Percentiles rank a stretch among this genome's conserved stretches.
Conservation (phyloP, 2,797 vertebrate genomes). For the Chaetodon trifasciatus region DNA sequence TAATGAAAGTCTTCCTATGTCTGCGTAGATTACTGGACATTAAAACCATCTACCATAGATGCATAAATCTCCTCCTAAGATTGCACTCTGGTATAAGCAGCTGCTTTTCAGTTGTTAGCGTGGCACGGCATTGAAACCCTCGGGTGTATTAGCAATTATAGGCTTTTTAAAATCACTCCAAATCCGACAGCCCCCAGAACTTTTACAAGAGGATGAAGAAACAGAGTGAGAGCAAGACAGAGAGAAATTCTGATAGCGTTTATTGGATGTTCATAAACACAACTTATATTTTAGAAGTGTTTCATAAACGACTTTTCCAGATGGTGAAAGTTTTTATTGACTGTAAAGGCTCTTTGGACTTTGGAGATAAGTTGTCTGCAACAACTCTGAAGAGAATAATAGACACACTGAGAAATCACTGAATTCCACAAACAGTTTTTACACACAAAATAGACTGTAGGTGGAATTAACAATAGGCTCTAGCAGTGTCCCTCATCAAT, state of each 20-base stretch:
- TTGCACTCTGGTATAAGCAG: constrained; percentile 20
- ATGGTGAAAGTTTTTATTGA: constrained; percentile 25
- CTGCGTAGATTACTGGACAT: constrained; percentile 51
- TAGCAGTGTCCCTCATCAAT: constrained; percentile 17
- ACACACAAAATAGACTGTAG: constrained; percentile 1
- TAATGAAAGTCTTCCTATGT: constrained; percentile 14
- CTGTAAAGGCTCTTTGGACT: constrained; percentile 33
- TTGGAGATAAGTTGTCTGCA: constrained; percentile 17
- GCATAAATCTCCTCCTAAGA: constrained; percentile 30
- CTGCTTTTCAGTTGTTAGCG: constrained; percentile 45
- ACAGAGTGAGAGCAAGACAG: constrained; percentile 9
- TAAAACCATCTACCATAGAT: constrained; percentile 43
- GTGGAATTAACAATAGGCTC: constrained; percentile 36
- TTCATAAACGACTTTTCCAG: constrained; percentile 35
- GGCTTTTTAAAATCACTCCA: constrained; percentile 60
- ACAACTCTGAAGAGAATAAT: constrained; percentile 1
- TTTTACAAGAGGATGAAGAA: constrained; percentile 23
- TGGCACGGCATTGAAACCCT: constrained; percentile 43
- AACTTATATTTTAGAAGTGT: constrained; percentile 47
- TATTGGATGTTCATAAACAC: constrained; percentile 33
- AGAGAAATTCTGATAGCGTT: constrained; percentile 10
- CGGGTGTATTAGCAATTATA: constrained; percentile 53
- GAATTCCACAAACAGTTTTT: constrained; percentile 34
- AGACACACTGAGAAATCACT: neutral
- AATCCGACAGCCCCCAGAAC: constrained; percentile 50